phyloP scores from a whole-genome alignment of 2,113 vertebrate species.

The Grallaria varia region DNA sequence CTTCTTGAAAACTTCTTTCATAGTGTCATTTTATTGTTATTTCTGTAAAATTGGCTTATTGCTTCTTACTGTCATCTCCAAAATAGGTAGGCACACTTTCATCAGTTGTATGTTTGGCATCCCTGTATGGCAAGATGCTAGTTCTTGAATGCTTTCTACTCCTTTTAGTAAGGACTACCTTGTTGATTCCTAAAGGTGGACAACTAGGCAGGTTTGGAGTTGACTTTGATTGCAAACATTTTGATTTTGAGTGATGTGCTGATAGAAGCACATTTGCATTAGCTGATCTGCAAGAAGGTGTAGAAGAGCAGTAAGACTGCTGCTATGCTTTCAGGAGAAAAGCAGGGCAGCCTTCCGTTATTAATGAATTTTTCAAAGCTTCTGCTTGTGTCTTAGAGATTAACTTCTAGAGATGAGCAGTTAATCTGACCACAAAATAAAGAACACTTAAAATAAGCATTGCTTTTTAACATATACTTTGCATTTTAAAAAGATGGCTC shows the following conservation, averaged over 20 bases:
- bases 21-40: not conserved
- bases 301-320: not conserved
- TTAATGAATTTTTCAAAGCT: not conserved
- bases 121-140: not conserved
- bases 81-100: not conserved
- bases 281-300: not conserved
- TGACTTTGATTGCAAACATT: conserved; percentile 30
- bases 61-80: not conserved
- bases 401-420: not conserved
- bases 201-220: not conserved
- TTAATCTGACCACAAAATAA: not conserved
- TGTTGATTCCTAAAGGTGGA: not conserved
- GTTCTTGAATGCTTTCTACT: not conserved
- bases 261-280: not conserved
- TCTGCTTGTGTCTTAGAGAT: not conserved
- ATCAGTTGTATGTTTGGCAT: not conserved
- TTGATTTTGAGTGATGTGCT: not conserved
- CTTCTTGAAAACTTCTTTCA: not conserved
- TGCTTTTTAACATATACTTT: not conserved
- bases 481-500: not conserved
- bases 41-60: not conserved
- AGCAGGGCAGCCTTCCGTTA: not conserved
- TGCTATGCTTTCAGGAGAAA: not conserved
- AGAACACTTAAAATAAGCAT: not conserved
- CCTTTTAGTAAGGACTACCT: not conserved